Conservation (phyloP, 2,113 vertebrate genomes). For the Tragelaphus scriptus region DNA sequence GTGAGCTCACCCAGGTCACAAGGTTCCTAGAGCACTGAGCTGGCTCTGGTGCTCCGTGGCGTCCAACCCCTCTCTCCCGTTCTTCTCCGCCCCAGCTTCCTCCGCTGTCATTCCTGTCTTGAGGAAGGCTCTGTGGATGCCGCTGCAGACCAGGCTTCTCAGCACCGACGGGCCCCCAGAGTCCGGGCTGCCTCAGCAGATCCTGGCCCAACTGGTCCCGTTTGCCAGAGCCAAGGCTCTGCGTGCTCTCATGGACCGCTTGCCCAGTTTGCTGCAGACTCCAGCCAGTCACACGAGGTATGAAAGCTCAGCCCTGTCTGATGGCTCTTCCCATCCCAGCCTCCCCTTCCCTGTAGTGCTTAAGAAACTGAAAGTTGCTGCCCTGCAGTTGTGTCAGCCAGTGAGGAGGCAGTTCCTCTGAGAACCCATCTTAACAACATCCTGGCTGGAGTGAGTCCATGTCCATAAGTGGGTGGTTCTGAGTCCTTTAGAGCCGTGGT, state of each 20-base stretch:
- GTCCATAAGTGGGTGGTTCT: not conserved
- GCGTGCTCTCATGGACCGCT: conserved; percentile 67
- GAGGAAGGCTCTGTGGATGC: conserved; percentile 82
- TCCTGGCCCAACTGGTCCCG: conserved; percentile 83
- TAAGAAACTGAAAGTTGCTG: accelerated
- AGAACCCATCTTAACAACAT: not conserved
- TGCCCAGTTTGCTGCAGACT: conserved; percentile 82
- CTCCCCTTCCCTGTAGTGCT: not conserved
- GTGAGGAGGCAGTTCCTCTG: not conserved
- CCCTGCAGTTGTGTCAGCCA: accelerated
- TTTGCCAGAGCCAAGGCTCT: conserved; percentile 76
- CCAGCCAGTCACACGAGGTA: conserved; percentile 82
- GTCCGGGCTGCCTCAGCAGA: conserved; percentile 62
- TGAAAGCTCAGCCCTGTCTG: accelerated
- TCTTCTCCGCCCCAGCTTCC: conserved; percentile 77
- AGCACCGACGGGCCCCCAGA: not conserved
- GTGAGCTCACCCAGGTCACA: not conserved
- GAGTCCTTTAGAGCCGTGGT: not conserved
- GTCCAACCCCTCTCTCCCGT: accelerated
- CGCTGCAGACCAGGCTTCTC: conserved; percentile 77
- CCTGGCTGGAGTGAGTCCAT: not conserved
- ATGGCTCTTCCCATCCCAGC: accelerated
- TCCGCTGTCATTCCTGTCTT: conserved; percentile 76
- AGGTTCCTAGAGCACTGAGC: not conserved
- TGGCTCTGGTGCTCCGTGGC: accelerated